Evolutionary conservation across 2,888 invertebrate genomes (phyloP).

Genomic region (Schrankia costaestrigalis): DNA sequence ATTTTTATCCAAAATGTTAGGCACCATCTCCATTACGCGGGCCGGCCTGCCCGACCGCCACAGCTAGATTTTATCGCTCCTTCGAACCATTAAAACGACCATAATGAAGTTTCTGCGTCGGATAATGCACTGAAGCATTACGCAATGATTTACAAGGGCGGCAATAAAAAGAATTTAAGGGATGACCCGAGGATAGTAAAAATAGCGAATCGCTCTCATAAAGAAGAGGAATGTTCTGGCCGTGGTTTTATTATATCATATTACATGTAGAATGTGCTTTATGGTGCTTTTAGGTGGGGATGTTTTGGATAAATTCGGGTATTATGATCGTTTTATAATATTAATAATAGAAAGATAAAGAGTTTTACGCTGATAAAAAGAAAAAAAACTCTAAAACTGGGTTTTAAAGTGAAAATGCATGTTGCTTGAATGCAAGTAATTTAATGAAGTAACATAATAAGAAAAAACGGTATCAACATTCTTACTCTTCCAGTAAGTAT

Average conservation of each 20-base stretch:
- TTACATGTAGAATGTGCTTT: conserved; percentile 32
- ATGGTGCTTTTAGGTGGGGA: conserved; percentile 30
- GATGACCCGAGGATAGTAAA: conserved; percentile 72
- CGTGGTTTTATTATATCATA: conserved; percentile 57
- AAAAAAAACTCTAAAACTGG: no score
- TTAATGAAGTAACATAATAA: no score
- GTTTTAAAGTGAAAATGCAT: no score
- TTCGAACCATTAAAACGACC: conserved; percentile 79
- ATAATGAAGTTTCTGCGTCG: conserved; percentile 78
- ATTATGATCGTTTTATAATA: no score
- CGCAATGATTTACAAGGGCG: conserved; percentile 78
- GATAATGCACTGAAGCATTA: conserved; percentile 79
- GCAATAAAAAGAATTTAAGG: conserved; percentile 81
- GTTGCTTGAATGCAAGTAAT: no score
- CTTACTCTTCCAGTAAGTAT: no score
- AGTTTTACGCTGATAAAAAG: no score
- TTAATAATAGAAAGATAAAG: no score
- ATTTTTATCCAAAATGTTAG: conserved; percentile 25
- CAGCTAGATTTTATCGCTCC: conserved; percentile 78
- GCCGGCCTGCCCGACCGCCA: conserved; percentile 47
- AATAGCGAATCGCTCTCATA: conserved; percentile 65
- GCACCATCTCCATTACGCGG: conserved; percentile 42
- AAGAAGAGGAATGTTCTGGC: conserved; percentile 69
- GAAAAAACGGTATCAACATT: no score
- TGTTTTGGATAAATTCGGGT: not conserved